Conservation (phyloP, 2,113 vertebrate species). For the Ailuropoda melanoleuca region DNA sequence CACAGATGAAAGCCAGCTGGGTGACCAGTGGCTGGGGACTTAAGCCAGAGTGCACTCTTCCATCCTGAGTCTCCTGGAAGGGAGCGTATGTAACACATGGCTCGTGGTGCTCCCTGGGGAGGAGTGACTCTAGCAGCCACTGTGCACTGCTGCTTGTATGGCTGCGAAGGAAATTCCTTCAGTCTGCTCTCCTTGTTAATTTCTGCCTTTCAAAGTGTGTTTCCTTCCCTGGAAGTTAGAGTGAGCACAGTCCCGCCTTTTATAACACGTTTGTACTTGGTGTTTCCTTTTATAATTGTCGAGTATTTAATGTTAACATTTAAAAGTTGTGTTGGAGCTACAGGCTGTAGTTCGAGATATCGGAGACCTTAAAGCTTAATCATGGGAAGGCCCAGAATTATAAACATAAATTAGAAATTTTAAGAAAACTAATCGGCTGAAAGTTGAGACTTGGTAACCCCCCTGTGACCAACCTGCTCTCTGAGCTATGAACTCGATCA, state of each 20-base stretch:
- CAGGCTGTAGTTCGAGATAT: not conserved
- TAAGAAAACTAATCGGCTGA: not conserved
- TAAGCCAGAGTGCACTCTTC: not conserved
- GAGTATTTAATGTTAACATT: not conserved
- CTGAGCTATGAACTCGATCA: not conserved
- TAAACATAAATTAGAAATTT: not conserved
- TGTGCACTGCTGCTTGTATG: not conserved
- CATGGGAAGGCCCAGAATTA: not conserved
- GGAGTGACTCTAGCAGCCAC: not conserved
- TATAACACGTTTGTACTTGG: rapidly evolving
- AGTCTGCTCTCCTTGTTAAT: not conserved
- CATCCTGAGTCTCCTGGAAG: too few species aligned
- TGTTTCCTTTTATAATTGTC: not conserved
- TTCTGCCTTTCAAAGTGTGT: not conserved
- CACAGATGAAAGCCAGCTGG: too few species aligned
- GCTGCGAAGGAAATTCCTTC: not conserved
- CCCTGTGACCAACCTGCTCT: not conserved
- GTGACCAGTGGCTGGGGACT: not conserved
- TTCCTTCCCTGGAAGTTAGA: not conserved
- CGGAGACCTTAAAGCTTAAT: not conserved
- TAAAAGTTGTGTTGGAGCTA: not conserved
- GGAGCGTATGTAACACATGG: too few species aligned
- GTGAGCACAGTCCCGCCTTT: not conserved
- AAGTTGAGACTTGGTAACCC: not conserved
- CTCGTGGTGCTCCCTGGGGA: not conserved